These are phyloP conservation scores for Gopherus evgoodei DNA, from an alignment of 2,113 vertebrate genomes.

Conservation along the genomic window DNA sequence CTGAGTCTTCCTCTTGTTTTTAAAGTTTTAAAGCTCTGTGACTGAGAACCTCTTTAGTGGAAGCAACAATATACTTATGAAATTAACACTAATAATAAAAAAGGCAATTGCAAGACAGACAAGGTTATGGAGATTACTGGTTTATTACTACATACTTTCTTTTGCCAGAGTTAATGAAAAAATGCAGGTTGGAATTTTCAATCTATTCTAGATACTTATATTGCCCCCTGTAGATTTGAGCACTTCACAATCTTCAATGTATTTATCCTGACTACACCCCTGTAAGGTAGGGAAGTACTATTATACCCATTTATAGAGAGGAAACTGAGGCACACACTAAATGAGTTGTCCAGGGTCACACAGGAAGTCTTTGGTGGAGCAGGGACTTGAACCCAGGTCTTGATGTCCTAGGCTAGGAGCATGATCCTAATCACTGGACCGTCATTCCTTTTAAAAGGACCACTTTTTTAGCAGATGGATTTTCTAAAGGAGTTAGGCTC, in stretches of 20 bases:
- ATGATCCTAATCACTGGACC: not conserved
- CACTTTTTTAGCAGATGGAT: not conserved
- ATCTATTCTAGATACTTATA: not conserved
- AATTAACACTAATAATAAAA: not conserved
- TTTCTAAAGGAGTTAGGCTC: not conserved
- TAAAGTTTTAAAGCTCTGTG: not conserved
- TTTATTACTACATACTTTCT: not conserved
- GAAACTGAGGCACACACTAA: not conserved
- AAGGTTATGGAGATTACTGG: not conserved
- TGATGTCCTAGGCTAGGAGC: not conserved
- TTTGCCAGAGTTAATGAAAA: not conserved
- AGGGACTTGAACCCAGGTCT: not conserved
- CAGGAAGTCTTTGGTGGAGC: not conserved
- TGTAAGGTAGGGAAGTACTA: not conserved
- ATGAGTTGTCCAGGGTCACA: not conserved
- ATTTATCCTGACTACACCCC: not conserved
- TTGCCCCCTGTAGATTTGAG: not conserved
- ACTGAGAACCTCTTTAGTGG: not conserved
- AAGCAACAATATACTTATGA: not conserved
- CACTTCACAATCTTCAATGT: not conserved
- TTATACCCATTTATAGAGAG: not conserved
- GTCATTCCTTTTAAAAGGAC: not conserved
- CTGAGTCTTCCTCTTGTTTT: not conserved
- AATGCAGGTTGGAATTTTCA: conserved; percentile 20
- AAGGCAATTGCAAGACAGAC: not conserved